phyloP scores from a whole-genome alignment of 2,888 invertebrate genomes.

The Megastigmus dorsalis region DNA sequence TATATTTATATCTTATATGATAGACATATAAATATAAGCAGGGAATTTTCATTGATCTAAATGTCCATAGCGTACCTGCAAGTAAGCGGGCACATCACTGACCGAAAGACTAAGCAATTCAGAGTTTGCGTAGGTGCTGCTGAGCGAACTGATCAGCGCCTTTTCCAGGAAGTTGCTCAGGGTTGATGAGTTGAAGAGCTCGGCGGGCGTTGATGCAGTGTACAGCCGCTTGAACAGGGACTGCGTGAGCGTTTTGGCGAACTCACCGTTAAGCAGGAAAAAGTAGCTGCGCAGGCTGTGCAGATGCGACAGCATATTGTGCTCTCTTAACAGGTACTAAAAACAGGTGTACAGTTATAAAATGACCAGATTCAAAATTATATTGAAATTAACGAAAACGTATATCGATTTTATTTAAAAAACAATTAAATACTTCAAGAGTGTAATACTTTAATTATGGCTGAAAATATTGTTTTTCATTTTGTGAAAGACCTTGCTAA shows the following conservation, averaged over 20 bases:
- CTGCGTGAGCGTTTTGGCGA: slow-evolving; percentile 82
- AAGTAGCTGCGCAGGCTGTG: slow-evolving; percentile 85
- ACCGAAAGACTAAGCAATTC: slow-evolving; percentile 68
- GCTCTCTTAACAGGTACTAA: slow-evolving; percentile 79
- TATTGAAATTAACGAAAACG: background rate
- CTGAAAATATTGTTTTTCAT: too few species aligned
- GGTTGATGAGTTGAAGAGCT: slow-evolving; percentile 82
- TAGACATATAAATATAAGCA: too few species aligned
- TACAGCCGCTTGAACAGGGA: slow-evolving; percentile 82
- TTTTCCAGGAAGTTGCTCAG: slow-evolving; percentile 82
- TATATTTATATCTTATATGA: too few species aligned
- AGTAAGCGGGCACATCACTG: slow-evolving; percentile 62
- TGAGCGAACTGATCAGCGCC: slow-evolving; percentile 82
- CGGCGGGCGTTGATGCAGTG: slow-evolving; percentile 79
- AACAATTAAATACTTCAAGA: background rate
- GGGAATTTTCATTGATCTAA: too few species aligned
- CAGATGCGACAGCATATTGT: slow-evolving; percentile 83
- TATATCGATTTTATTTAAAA: background rate
- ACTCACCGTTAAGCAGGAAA: slow-evolving; percentile 87
- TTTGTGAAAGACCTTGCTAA: too few species aligned
- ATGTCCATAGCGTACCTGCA: slow-evolving; percentile 77
- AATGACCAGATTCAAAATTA: too few species aligned
- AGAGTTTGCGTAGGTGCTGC: slow-evolving; percentile 69
- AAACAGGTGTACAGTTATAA: background rate
- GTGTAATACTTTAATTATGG: background rate